phyloP scores from a whole-genome alignment of 2,797 vertebrate genomes.

The Meriones psammophilus region DNA sequence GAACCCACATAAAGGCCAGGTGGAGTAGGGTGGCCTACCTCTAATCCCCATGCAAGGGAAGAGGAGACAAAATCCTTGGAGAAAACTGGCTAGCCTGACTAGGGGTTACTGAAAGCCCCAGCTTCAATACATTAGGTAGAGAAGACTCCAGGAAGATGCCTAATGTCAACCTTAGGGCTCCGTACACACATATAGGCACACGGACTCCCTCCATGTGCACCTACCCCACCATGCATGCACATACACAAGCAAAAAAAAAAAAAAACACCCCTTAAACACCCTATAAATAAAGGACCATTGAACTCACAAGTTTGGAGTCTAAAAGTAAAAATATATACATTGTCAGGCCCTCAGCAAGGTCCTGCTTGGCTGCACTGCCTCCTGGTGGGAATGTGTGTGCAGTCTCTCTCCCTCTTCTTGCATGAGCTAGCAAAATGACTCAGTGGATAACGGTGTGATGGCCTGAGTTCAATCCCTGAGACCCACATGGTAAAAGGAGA shows the following conservation, averaged over 20 bases:
- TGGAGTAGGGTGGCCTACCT: not conserved
- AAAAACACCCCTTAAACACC: not conserved
- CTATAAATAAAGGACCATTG: not conserved
- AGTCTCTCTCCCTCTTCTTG: not conserved
- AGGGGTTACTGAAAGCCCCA: not conserved
- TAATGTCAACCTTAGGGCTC: not conserved
- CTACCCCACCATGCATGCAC: too few relatives aligned
- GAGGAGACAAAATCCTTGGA: not conserved
- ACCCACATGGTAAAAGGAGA: not conserved
- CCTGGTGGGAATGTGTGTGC: not conserved
- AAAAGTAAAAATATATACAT: not conserved
- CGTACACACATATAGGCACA: not conserved
- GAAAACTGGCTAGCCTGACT: not conserved
- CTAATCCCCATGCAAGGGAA: not conserved
- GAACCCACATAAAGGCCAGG: not conserved
- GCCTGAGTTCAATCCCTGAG: not conserved
- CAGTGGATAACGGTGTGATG: not conserved
- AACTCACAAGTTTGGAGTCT: not conserved
- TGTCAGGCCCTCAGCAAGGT: not conserved
- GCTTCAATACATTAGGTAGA: not conserved
- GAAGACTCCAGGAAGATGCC: not conserved
- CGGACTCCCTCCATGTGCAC: not conserved
- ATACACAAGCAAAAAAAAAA: not conserved
- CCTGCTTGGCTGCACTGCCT: not conserved
- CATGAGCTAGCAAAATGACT: not conserved